Conservation (phyloP, 2,113 vertebrate species). For the Eonycteris spelaea region DNA sequence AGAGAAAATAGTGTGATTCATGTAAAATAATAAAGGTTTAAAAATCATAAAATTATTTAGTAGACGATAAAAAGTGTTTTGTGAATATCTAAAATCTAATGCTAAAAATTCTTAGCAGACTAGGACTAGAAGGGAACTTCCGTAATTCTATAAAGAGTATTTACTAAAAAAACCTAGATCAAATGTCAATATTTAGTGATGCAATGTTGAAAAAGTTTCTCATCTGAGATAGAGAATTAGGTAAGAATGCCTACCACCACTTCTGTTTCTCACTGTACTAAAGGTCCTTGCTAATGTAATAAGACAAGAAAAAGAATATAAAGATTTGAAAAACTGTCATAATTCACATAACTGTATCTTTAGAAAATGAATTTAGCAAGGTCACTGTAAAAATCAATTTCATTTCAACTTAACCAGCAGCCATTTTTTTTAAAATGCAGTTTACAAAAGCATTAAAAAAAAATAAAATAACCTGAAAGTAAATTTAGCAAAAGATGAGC, state of each 20-base stretch:
- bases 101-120: neutral
- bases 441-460: neutral
- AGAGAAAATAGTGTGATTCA: neutral
- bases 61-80: neutral
- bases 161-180: neutral
- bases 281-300: neutral
- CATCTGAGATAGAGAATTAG: neutral
- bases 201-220: neutral
- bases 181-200: neutral
- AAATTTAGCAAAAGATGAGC: neutral
- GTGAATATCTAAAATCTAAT: neutral
- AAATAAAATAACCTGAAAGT: neutral
- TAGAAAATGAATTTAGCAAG: neutral
- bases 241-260: neutral
- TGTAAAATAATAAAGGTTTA: neutral
- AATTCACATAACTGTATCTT: neutral
- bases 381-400: neutral
- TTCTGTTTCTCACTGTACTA: neutral
- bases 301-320: neutral
- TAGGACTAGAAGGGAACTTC: neutral
- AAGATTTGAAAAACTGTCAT: neutral
- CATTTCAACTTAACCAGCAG: neutral
- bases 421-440: neutral
- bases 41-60: neutral
- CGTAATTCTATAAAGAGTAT: neutral